Evolutionary conservation across 2,888 invertebrate species (phyloP).

Genomic region (Flabesymbios commensalis): DNA sequence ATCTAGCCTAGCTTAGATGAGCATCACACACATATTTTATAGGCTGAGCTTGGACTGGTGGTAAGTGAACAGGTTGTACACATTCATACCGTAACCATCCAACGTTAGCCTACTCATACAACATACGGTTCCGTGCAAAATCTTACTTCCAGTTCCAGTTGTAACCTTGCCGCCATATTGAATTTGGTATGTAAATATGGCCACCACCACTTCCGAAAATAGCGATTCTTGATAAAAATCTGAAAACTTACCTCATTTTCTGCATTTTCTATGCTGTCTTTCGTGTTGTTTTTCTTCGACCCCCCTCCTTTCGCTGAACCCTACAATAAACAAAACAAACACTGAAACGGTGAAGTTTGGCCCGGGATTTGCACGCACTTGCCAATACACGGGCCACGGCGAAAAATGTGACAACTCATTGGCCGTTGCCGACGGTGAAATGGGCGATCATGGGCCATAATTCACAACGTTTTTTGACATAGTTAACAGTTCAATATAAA

Average conservation of each 20-base stretch:
- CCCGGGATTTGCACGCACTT: no score
- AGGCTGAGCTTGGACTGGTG: no score
- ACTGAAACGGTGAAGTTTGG: no score
- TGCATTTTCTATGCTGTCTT: constrained; percentile 24
- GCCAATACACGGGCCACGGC: no score
- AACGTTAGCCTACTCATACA: no score
- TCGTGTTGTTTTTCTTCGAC: constrained; percentile 13
- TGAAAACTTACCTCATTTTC: constrained; percentile 28
- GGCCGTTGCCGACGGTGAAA: not conserved
- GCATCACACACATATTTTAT: no score
- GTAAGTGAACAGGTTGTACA: no score
- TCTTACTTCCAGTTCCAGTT: not conserved
- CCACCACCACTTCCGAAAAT: not conserved
- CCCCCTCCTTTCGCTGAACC: constrained; percentile 13
- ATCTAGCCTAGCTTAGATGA: no score
- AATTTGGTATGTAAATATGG: not conserved
- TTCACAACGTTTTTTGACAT: constrained; percentile 1
- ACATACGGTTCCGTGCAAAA: no score
- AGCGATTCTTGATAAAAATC: not conserved
- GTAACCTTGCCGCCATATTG: constrained; percentile 11
- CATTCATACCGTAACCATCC: no score
- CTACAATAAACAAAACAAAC: constrained; percentile 6
- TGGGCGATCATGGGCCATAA: no score
- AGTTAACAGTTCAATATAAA: not conserved
- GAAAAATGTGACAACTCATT: not conserved